A percentile compares a stretch with the other conserved stretches of the same genome.
phyloP scores from a whole-genome alignment of 2,113 vertebrate species.

The Rhabdomys dilectus region DNA sequence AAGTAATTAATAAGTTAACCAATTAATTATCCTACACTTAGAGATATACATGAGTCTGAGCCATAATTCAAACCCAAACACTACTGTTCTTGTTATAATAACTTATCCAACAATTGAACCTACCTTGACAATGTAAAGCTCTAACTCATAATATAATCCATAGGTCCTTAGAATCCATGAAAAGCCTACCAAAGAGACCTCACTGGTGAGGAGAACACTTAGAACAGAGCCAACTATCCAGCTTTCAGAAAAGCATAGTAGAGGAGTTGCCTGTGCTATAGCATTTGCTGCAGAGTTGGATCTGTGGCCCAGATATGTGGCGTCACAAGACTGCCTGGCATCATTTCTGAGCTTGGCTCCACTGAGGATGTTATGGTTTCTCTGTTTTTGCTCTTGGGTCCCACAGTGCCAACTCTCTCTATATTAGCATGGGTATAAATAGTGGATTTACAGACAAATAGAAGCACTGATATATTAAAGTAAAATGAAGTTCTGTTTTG shows the following conservation, averaged over 20 bases:
- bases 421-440: neutral
- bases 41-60: neutral
- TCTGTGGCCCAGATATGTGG: neutral
- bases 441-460: neutral
- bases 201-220: neutral
- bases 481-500: neutral
- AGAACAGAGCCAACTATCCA: neutral
- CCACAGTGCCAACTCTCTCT: neutral
- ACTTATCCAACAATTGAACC: slow-evolving; percentile 9
- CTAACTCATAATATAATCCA: neutral
- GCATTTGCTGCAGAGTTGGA: neutral
- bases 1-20: neutral
- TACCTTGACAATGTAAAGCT: slow-evolving; percentile 21
- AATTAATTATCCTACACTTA: neutral
- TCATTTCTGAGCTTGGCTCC: neutral
- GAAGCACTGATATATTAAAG: neutral
- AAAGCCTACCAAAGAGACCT: slow-evolving; percentile 32
- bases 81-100: slow-evolving; percentile 15
- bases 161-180: neutral
- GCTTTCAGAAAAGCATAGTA: neutral
- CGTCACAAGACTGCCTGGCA: neutral
- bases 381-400: neutral
- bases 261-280: neutral
- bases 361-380: neutral
- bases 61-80: neutral